phyloP scores from a whole-genome alignment of 2,888 invertebrate genomes.

The Itoplectis maculator region DNA sequence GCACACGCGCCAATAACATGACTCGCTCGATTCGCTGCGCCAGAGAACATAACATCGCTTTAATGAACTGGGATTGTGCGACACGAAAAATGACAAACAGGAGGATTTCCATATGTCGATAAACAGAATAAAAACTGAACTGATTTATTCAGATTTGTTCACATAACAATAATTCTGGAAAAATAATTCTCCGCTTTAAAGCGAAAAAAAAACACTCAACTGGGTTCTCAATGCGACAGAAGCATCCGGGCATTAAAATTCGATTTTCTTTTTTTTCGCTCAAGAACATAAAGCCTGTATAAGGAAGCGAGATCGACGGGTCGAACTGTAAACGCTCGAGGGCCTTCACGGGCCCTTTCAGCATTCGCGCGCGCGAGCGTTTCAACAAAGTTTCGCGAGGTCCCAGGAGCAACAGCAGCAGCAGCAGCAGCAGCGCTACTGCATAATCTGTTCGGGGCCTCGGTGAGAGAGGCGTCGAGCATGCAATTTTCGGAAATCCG shows the following conservation, averaged over 20 bases:
- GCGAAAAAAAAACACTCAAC: neutral
- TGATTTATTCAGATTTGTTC: no score
- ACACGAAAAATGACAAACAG: neutral
- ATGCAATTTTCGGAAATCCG: slow-evolving; percentile 64
- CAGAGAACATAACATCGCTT: slow-evolving; percentile 36
- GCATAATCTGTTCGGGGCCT: slow-evolving; percentile 31
- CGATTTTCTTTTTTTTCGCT: no score
- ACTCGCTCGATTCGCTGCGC: slow-evolving; percentile 49
- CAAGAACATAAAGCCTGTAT: neutral
- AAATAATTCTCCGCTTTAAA: no score
- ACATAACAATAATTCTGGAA: no score
- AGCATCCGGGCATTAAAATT: no score
- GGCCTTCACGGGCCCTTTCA: neutral
- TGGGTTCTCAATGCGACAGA: no score
- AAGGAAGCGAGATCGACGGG: neutral
- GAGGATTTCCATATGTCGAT: neutral
- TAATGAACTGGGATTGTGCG: slow-evolving; percentile 40
- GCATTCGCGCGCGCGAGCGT: slow-evolving; percentile 9
- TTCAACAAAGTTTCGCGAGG: slow-evolving; percentile 38
- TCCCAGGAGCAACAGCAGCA: neutral
- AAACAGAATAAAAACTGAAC: neutral
- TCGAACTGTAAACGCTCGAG: neutral
- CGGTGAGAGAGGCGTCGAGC: slow-evolving; percentile 39
- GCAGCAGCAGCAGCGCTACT: slow-evolving; percentile 1
- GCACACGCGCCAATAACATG: slow-evolving; percentile 52